Percentiles rank a stretch among this genome's conserved stretches.
These are phyloP conservation scores for Lepidocyrtoides sp. DNA, from an alignment of 2,888 invertebrate species.

Conservation along the genomic window DNA sequence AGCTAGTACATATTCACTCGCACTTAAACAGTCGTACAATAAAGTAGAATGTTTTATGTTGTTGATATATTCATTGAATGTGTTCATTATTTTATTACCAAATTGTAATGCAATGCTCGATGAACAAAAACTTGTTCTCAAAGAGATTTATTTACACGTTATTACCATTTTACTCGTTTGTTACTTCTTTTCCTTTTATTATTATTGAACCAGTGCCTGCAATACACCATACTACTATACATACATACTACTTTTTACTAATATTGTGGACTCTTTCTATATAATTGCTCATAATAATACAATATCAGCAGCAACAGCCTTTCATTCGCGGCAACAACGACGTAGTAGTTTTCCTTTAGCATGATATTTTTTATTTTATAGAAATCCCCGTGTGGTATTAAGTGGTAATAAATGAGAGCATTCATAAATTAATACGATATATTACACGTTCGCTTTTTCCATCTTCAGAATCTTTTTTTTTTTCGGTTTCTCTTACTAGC, in stretches of 20 bases:
- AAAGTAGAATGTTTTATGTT: conserved; percentile 57
- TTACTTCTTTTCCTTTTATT: conserved; percentile 16
- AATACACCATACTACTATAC: no score
- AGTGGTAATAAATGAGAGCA: conserved; percentile 59
- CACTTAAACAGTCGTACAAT: conserved; percentile 31
- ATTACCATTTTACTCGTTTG: conserved; percentile 66
- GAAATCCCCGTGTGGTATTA: conserved; percentile 13
- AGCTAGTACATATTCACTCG: neutral
- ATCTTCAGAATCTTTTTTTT: neutral
- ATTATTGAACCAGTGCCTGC: neutral
- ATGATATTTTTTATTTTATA: neutral
- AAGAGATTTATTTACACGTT: conserved; percentile 73
- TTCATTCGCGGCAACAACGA: neutral
- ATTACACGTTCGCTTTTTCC: neutral
- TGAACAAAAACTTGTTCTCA: conserved; percentile 72
- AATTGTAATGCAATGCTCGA: conserved; percentile 58
- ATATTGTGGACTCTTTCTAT: neutral
- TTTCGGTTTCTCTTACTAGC: neutral
- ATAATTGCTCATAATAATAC: neutral
- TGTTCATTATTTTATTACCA: conserved; percentile 69
- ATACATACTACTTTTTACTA: no score
- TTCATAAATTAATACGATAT: conserved; percentile 61
- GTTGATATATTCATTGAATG: conserved; percentile 65
- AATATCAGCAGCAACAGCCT: neutral
- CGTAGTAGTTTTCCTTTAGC: conserved; percentile 25